phyloP scores from a whole-genome alignment of 2,888 invertebrate species.

The Lamellibrachia columna region DNA sequence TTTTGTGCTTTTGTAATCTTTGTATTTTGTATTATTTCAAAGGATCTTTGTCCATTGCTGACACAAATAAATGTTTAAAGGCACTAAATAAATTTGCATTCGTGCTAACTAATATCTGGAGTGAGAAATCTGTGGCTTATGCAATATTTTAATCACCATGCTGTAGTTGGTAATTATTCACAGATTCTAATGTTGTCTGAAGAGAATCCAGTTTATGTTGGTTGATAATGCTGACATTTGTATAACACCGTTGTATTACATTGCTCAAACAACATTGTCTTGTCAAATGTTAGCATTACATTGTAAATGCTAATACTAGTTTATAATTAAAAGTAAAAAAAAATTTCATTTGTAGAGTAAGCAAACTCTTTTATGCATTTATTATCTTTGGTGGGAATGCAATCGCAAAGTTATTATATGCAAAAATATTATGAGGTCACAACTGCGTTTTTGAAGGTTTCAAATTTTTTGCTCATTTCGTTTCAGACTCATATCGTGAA shows the following conservation, averaged over 20 bases:
- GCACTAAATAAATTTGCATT: not conserved
- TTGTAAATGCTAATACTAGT: not conserved
- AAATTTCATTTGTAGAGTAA: not conserved
- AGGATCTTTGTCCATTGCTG: not conserved
- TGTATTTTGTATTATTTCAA: not conserved
- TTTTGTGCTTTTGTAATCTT: not conserved
- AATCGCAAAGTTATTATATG: not conserved
- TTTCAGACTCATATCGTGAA: too few relatives aligned
- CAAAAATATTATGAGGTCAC: not conserved
- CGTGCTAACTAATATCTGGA: not conserved
- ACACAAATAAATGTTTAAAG: not conserved
- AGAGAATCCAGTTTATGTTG: not conserved
- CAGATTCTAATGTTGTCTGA: not conserved
- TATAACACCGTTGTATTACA: not conserved
- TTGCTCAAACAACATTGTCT: not conserved
- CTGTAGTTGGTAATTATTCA: not conserved
- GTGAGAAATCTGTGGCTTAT: not conserved
- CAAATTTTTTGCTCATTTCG: too few relatives aligned
- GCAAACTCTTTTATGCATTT: not conserved
- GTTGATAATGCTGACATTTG: not conserved
- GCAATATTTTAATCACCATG: not conserved
- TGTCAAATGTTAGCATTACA: not conserved
- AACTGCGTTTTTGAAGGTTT: not conserved
- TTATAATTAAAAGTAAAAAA: not conserved
- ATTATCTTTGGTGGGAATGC: not conserved